phyloP scores from a whole-genome alignment of 2,888 invertebrate species.

The Desoria tigrina region DNA sequence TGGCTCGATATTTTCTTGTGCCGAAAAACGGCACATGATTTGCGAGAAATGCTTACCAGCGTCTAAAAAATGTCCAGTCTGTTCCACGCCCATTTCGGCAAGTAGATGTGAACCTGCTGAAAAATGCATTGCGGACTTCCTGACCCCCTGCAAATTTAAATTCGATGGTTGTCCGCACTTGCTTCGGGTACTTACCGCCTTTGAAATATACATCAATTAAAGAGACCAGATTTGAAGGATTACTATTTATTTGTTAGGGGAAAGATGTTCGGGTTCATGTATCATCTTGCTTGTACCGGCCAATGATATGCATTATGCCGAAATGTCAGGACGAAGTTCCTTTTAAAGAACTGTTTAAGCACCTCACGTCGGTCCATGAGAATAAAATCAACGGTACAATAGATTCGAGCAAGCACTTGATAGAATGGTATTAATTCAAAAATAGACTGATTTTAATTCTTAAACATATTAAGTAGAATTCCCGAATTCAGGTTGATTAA shows the following conservation, averaged over 20 bases:
- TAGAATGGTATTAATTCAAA: constrained; percentile 27
- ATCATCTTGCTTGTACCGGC: constrained; percentile 28
- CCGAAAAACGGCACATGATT: constrained; percentile 34
- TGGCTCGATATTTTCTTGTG: constrained; percentile 32
- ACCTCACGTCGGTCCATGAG: constrained; percentile 30
- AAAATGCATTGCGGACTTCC: constrained; percentile 32
- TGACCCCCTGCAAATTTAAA: constrained; percentile 32
- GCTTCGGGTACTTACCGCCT: constrained; percentile 11
- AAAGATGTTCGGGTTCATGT: constrained; percentile 21
- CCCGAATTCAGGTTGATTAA: too few species aligned
- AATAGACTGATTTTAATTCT: too few species aligned
- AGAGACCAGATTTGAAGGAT: too few species aligned
- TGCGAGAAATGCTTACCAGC: constrained; percentile 30
- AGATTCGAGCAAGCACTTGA: constrained; percentile 27
- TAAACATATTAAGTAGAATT: too few species aligned
- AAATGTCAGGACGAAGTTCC: constrained; percentile 31
- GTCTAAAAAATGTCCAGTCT: constrained; percentile 30
- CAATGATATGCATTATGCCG: constrained; percentile 36
- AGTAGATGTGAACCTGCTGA: constrained; percentile 28
- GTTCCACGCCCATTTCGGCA: constrained; percentile 26
- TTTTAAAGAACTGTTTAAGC: constrained; percentile 37
- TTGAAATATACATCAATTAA: too few species aligned
- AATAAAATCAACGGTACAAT: constrained; percentile 40
- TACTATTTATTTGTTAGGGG: too few species aligned
- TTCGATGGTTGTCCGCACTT: constrained; percentile 29